Conservation (phyloP, 1,140 invertebrate genomes). For the Drosophila santomea region DNA sequence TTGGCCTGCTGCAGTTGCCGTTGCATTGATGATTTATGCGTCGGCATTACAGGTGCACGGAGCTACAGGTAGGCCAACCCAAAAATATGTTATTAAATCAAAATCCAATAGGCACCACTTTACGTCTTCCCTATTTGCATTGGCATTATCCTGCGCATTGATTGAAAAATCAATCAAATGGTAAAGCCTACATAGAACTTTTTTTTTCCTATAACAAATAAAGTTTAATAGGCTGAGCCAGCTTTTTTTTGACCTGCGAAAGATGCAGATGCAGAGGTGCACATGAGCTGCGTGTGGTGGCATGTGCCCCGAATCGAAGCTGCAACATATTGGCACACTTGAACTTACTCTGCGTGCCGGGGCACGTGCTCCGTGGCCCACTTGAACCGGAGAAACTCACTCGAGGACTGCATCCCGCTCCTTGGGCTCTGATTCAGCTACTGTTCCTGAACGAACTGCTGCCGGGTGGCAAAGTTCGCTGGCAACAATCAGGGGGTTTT, state of each 20-base stretch:
- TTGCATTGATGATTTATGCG: constrained; percentile 76
- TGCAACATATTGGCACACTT: constrained; percentile 76
- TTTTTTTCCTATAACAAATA: neutral
- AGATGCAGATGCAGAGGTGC: neutral
- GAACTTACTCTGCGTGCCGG: constrained; percentile 37
- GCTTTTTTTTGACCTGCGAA: neutral
- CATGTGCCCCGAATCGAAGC: constrained; percentile 63
- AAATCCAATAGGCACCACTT: constrained; percentile 28
- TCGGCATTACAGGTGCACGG: constrained; percentile 61
- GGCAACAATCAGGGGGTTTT: constrained; percentile 34
- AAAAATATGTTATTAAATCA: constrained; percentile 21
- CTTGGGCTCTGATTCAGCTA: constrained; percentile 1
- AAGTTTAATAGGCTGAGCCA: neutral
- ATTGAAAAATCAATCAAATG: too few species aligned
- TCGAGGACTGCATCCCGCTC: constrained; percentile 1
- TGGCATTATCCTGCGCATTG: neutral
- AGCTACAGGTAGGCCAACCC: constrained; percentile 45
- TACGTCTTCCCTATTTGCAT: neutral
- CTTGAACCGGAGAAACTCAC: constrained; percentile 56
- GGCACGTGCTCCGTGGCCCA: constrained; percentile 62
- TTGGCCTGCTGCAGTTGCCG: constrained; percentile 43
- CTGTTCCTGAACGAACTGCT: constrained; percentile 28
- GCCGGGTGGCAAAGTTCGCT: constrained; percentile 48
- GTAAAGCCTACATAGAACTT: too few species aligned
- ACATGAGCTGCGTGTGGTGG: constrained; percentile 6